Base-by-base conservation (phyloP, 2,888 invertebrate genomes). In the Thumatha senex region DNA sequence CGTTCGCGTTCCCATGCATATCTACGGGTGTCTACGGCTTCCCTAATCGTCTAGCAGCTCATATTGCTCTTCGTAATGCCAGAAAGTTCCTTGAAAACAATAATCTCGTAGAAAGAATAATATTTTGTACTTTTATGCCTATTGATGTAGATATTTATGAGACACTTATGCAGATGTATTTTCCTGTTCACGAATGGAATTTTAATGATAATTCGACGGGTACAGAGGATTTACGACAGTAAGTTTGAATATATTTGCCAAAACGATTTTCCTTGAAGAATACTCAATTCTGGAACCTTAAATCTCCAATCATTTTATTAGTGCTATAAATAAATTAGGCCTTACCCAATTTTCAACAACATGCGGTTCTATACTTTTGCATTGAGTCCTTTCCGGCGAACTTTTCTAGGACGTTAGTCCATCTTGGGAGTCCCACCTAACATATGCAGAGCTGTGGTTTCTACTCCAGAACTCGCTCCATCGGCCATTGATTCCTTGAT, bases 1-100 rank as follows among this genome's bases (percentile, higher is more conserved):
- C 95, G 5, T 93, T 97, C 40, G 97, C 97, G 0, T 97, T 98
- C 77, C 97, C 97, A 0, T 98, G 98, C 76, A 96, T 98, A 73
- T 96, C 97, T 0, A 98, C 98, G 4, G 98, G 98, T n/a, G 93
- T 98, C 56, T 98, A 96, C 78, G 96, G 96, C 0, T 98, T 97
- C 80, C 97, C 97, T 0, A 95, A 95, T 76, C 93, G 93, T 54
- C 83, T 94, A 33, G 98, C 98, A 0, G 95, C 96, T 0, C 93
- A 95, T 66, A 93, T 97, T 4, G 97, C 96, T 2, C 76, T 96
- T 7, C 79, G 85, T 18, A 93, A 94, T 0, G 93, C 96, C 0
- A 89, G 96, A 61, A 90, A 93, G 49, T 95, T 94, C 76, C 86
- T 97, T 33, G 92, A 93, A 72, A 68, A 77, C 0, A 80, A 86